Percentiles rank a stretch among this genome's conserved stretches.
These are phyloP conservation scores for Pongo pygmaeus DNA, from an alignment of 2,113 vertebrate genomes.

Conservation along the genomic window DNA sequence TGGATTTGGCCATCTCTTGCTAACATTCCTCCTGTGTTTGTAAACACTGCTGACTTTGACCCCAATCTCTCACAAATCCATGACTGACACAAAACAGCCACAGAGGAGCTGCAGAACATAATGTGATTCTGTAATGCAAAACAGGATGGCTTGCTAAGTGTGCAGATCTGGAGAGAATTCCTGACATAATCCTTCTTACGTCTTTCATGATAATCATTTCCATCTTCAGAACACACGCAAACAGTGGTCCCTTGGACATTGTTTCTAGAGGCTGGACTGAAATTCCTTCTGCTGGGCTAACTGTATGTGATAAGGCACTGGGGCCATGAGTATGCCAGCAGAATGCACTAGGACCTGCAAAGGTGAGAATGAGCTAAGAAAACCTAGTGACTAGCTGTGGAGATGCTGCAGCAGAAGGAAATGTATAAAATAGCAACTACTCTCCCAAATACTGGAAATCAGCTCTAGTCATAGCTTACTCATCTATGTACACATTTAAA, in stretches of 20 bases:
- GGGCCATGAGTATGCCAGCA: background rate
- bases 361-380: background rate
- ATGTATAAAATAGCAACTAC: background rate
- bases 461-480: background rate
- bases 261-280: slow-evolving; percentile 75
- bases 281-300: slow-evolving; percentile 39
- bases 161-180: slow-evolving; percentile 82
- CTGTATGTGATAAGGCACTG: background rate
- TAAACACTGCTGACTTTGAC: slow-evolving; percentile 82
- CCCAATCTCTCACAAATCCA: slow-evolving; percentile 71
- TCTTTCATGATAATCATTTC: slow-evolving; percentile 87
- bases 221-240: slow-evolving; percentile 86
- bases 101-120: slow-evolving; percentile 77
- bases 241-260: slow-evolving; percentile 79
- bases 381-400: background rate
- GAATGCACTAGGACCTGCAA: background rate
- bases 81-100: slow-evolving; percentile 79
- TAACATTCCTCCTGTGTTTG: slow-evolving; percentile 80
- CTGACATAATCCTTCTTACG: slow-evolving; percentile 85
- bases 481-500: background rate
- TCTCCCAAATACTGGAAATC: background rate
- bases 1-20: slow-evolving; percentile 71
- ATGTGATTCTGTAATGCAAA: slow-evolving; percentile 86
- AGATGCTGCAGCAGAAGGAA: background rate
- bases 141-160: slow-evolving; percentile 81